Percentiles rank a stretch among this genome's conserved stretches.
phyloP scores from a whole-genome alignment of 2,113 vertebrate genomes.

The Alectura lathami region DNA sequence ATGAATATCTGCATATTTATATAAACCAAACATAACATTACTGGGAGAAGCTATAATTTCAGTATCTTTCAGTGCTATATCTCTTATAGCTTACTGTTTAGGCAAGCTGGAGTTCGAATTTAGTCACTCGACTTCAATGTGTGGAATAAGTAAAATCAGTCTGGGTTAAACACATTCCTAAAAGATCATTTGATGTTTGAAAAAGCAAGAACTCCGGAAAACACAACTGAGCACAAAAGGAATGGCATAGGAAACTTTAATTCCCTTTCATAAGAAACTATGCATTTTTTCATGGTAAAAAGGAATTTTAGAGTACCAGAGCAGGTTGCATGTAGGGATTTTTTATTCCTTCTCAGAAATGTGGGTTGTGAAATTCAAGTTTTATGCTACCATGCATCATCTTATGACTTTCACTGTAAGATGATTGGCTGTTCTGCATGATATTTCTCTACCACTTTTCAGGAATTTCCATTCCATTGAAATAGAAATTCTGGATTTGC shows the following conservation, averaged over 20 bases:
- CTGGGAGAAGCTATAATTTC: neutral
- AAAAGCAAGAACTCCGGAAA: neutral
- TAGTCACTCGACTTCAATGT: neutral
- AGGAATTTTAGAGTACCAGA: neutral
- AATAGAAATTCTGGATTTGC: neutral
- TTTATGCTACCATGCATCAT: neutral
- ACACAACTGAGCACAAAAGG: neutral
- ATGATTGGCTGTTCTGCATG: neutral
- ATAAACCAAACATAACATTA: neutral
- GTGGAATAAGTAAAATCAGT: neutral
- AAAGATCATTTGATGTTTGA: neutral
- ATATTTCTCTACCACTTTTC: neutral
- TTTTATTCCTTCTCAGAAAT: neutral
- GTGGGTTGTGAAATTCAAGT: neutral
- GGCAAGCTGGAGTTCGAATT: neutral
- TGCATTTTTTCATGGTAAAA: neutral
- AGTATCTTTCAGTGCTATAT: neutral
- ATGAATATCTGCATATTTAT: neutral
- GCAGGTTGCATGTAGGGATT: neutral
- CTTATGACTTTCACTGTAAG: neutral
- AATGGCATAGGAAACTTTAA: neutral
- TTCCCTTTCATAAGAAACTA: neutral
- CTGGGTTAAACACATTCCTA: neutral
- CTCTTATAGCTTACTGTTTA: neutral
- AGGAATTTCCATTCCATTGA: neutral